Conservation (phyloP, 2,797 vertebrate genomes). For the Coluber constrictor region DNA sequence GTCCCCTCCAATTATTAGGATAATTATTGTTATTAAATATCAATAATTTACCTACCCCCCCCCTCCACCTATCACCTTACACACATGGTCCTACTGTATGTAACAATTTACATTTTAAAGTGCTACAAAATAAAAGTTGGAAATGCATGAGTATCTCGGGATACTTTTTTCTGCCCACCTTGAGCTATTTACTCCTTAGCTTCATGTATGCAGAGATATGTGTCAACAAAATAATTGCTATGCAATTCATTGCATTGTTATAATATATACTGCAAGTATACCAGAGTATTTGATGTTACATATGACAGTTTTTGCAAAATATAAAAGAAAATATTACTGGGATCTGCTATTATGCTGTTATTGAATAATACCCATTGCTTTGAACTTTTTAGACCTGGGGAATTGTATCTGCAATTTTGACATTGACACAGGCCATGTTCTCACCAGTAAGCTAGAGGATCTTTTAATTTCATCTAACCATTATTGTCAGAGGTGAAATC, state of each 20-base stretch:
- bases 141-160: no score
- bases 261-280: not conserved
- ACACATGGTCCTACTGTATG: not conserved
- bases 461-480: not conserved
- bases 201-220: not conserved
- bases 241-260: not conserved
- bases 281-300: not conserved
- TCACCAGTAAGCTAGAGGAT: not conserved
- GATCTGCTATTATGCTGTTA: not conserved
- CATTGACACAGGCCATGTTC: not conserved
- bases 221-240: not conserved
- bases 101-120: not conserved
- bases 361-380: not conserved
- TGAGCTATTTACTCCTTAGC: not conserved
- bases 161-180: not conserved
- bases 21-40: not conserved
- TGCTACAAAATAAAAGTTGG: not conserved
- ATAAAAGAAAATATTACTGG: not conserved
- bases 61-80: not conserved
- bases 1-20: not conserved
- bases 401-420: not conserved
- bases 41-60: not conserved
- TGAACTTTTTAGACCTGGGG: not conserved
- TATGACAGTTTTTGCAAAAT: not conserved
- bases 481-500: not conserved